phyloP scores from a whole-genome alignment of 2,797 vertebrate genomes.

The Varecia variegata region DNA sequence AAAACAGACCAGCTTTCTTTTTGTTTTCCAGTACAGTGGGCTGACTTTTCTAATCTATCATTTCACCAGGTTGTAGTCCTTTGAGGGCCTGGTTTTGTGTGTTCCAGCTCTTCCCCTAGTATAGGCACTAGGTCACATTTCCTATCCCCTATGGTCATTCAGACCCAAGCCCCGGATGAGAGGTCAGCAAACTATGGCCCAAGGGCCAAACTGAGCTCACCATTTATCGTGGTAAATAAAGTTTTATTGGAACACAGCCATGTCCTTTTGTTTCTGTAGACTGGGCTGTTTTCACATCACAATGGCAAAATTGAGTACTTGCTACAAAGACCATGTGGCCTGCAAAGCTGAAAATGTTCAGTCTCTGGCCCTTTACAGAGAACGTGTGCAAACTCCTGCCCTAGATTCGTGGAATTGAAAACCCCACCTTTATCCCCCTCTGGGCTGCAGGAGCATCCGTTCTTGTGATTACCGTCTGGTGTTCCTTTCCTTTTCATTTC shows the following conservation, averaged over 20 bases:
- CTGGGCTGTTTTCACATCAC: not conserved
- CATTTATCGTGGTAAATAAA: not conserved
- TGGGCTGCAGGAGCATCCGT: not conserved
- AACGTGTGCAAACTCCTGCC: not conserved
- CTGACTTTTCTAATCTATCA: not conserved
- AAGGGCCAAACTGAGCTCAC: not conserved
- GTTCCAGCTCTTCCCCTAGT: not conserved
- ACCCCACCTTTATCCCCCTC: not conserved
- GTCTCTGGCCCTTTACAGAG: not conserved
- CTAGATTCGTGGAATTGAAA: not conserved
- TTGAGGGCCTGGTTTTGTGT: not conserved
- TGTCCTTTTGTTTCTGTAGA: not conserved
- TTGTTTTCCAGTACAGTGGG: not conserved
- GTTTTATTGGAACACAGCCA: not conserved
- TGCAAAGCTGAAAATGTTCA: not conserved
- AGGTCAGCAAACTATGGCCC: not conserved
- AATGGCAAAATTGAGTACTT: not conserved
- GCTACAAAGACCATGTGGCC: not conserved
- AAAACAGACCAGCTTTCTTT: not conserved
- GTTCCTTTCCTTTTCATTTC: not conserved
- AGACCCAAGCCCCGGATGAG: not conserved
- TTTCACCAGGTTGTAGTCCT: not conserved
- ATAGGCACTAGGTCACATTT: not conserved
- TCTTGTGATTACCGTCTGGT: not conserved
- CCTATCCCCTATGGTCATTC: not conserved